phyloP scores from a whole-genome alignment of 2,797 vertebrate species.

The Chanos chanos region DNA sequence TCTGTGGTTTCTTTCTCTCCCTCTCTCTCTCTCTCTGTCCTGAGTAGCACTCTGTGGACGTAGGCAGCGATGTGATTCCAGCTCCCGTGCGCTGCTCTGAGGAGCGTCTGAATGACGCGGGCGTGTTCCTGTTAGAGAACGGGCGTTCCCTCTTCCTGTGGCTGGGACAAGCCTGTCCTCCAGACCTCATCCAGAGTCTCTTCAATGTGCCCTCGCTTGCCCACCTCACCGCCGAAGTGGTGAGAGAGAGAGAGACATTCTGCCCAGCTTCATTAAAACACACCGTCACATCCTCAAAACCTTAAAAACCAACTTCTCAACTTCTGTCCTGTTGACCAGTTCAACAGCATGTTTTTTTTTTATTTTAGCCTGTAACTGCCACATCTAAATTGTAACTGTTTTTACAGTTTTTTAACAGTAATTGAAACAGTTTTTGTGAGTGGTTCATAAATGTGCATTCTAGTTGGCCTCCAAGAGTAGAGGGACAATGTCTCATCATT shows the following conservation, averaged over 20 bases:
- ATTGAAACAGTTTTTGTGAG: too few relatives aligned
- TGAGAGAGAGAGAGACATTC: conserved; percentile 57
- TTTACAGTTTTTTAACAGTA: too few relatives aligned
- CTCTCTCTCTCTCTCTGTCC: too few relatives aligned
- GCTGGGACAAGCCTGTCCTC: conserved; percentile 81
- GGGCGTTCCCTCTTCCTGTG: conserved; percentile 86
- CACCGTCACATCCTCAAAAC: background rate
- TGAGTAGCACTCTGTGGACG: conserved; percentile 80
- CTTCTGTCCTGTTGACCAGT: background rate
- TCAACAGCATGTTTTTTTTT: background rate
- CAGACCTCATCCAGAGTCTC: conserved; percentile 85
- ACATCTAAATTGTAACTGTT: too few relatives aligned
- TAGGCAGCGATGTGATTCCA: conserved; percentile 64
- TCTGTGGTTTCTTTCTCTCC: background rate
- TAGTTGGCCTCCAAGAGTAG: too few relatives aligned
- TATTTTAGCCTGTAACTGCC: too few relatives aligned
- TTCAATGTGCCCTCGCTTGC: conserved; percentile 88
- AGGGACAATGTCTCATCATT: too few relatives aligned
- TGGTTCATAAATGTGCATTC: too few relatives aligned
- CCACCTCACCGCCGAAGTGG: conserved; percentile 79
- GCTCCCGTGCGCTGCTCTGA: conserved; percentile 85
- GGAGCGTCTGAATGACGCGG: conserved; percentile 83
- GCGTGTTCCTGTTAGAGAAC: conserved; percentile 86
- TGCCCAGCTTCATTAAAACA: too few relatives aligned
- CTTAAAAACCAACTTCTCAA: background rate